A percentile compares a stretch with the other conserved stretches of the same genome.
Conservation (phyloP, 2,888 invertebrate species). For the Pterostichus niger region DNA sequence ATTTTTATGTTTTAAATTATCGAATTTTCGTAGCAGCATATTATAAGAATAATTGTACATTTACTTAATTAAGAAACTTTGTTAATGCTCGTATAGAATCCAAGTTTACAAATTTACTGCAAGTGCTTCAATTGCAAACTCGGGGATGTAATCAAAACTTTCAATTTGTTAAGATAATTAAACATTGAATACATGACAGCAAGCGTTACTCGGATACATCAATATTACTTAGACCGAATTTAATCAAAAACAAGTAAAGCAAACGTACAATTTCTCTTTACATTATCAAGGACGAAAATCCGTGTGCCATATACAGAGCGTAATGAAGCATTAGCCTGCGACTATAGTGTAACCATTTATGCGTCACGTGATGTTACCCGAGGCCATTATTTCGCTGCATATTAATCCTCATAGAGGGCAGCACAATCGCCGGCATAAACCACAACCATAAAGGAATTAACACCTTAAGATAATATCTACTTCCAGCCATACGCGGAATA, state of each 20-base stretch:
- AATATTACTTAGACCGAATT: constrained; percentile 7
- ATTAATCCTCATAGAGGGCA: constrained; percentile 22
- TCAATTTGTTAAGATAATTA: constrained; percentile 51
- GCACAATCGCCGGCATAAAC: constrained; percentile 48
- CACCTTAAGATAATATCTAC: constrained; percentile 46
- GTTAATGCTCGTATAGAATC: not conserved
- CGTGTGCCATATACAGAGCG: not conserved
- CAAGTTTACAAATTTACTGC: constrained; percentile 24
- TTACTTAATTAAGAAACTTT: constrained; percentile 28
- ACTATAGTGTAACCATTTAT: constrained; percentile 13
- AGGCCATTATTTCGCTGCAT: constrained; percentile 27
- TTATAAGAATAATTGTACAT: not conserved
- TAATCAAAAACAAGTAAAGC: constrained; percentile 27
- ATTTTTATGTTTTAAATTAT: no score
- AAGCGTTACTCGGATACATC: constrained; percentile 21
- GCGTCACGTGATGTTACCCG: constrained; percentile 15
- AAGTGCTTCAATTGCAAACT: constrained; percentile 11
- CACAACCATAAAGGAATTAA: constrained; percentile 48
- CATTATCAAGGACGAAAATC: not conserved
- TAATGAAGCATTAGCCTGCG: constrained; percentile 30
- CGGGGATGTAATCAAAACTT: constrained; percentile 39
- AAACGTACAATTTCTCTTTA: constrained; percentile 25
- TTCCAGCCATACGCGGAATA: constrained; percentile 17
- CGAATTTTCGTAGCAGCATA: no score
- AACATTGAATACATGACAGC: constrained; percentile 19